Conservation (phyloP, 2,888 invertebrate species). For the Microctonus hyperodae region DNA sequence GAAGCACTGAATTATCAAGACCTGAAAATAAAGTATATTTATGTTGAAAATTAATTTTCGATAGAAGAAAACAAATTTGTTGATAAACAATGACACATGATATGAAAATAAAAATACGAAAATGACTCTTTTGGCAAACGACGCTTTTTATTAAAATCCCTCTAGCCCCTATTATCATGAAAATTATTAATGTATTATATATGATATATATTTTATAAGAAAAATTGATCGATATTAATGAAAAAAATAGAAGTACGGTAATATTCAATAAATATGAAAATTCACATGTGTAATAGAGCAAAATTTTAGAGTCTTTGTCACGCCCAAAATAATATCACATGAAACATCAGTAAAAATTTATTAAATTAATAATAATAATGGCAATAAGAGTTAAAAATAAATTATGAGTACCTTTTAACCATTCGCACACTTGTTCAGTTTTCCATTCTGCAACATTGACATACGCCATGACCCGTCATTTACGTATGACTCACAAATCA, state of each 20-base stretch:
- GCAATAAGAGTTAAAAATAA: conserved; percentile 22
- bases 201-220: no score
- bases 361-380: conserved; percentile 20
- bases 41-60: no score
- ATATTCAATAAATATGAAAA: neutral
- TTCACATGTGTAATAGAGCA: neutral
- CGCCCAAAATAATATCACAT: conserved; percentile 36
- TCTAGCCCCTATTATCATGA: no score
- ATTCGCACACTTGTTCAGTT: conserved; percentile 88
- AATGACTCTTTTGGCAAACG: neutral
- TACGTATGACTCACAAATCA: conserved; percentile 39
- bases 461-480: conserved; percentile 71
- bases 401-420: conserved; percentile 78
- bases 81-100: neutral
- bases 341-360: neutral
- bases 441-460: conserved; percentile 90
- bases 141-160: no score
- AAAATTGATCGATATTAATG: neutral
- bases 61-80: neutral
- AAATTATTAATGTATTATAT: neutral
- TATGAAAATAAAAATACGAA: neutral
- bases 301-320: conserved; percentile 35
- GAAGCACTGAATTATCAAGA: conserved; percentile 78
- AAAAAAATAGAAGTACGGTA: neutral
- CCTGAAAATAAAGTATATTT: no score